Evolutionary conservation across 1,140 invertebrate species (phyloP), one percentile per base, ranked within the genome.

Genomic region (Nephila pilipes): DNA sequence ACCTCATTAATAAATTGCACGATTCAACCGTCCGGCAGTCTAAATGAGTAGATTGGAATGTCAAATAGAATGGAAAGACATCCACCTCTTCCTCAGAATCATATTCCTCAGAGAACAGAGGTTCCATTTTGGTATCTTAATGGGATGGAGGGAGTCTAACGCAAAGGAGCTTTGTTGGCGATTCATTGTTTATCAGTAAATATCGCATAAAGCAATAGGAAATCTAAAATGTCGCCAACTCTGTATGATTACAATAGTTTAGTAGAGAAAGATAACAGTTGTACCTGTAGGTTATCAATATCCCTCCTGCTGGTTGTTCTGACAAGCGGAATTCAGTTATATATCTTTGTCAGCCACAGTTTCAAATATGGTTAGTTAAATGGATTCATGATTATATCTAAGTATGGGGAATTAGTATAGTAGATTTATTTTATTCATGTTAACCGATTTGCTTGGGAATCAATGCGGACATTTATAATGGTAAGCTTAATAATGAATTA

Each of bases 21-120:
- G 80, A 25, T 81, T 81, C 38, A 55, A 81, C 38, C 29, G 80
- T 81, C 46, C 22, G n/a, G 12, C 18, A 29, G 69, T 32, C 69
- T 75, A 75, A 55, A 81, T n/a, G 80, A 81, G 46, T n/a, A 81
- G 80, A 81, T 81, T 81, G 80, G 46, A 55, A 55, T 81, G 46
- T 81, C 80, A 81, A 54, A 81, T 81, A 75, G 69, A 75, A 75
- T 32, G 12, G 69, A 75, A 75, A 75, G 69, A 75, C 29, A 75
- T 75, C 36, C 69, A 6, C 69, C 25, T 36, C 69, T 32, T 36
- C 32, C 69, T 36, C 69, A 16, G 18, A 75, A 75, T 18, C 32
- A 36, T 81, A 46, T 55, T 81, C 46, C 80, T 81, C 38, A 25
- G 46, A 81, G 38, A 81, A 81, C 80, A 55, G 36, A 46, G 46